phyloP scores from a whole-genome alignment of 2,797 vertebrate species.

The Phoebastria nigripes region DNA sequence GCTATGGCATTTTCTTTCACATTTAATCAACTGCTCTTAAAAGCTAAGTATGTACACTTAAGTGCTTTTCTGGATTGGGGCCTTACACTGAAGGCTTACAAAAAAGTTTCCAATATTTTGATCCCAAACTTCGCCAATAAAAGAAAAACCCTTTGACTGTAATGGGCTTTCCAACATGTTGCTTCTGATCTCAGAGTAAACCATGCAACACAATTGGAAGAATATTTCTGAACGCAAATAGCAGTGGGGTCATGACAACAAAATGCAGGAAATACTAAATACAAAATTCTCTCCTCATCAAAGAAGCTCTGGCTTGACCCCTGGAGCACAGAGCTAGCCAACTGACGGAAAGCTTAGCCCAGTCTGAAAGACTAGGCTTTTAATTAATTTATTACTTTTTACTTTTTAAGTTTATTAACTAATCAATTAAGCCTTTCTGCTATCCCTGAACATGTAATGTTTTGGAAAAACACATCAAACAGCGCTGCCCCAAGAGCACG shows the following conservation, averaged over 20 bases:
- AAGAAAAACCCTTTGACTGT: background rate
- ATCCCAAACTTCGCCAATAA: background rate
- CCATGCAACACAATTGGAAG: background rate
- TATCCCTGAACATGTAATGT: background rate
- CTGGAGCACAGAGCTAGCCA: background rate
- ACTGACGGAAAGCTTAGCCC: background rate
- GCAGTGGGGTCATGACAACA: background rate
- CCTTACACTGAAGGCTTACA: background rate
- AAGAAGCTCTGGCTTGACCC: background rate
- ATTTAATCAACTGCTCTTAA: background rate
- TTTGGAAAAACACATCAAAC: background rate
- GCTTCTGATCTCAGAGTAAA: background rate
- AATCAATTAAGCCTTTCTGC: background rate
- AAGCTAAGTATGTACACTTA: background rate
- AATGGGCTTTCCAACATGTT: background rate
- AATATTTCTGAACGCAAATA: background rate
- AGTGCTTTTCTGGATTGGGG: background rate
- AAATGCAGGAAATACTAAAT: background rate
- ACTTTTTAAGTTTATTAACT: background rate
- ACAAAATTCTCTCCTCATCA: background rate
- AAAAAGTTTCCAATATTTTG: background rate
- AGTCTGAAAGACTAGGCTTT: background rate
- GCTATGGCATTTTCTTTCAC: background rate
- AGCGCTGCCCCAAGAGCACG: rapidly evolving
- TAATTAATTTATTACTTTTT: background rate